Percentiles rank a stretch among this genome's conserved stretches.
Evolutionary conservation across 2,888 invertebrate genomes (phyloP).

Genomic region (Drosophila villosipedis): DNA sequence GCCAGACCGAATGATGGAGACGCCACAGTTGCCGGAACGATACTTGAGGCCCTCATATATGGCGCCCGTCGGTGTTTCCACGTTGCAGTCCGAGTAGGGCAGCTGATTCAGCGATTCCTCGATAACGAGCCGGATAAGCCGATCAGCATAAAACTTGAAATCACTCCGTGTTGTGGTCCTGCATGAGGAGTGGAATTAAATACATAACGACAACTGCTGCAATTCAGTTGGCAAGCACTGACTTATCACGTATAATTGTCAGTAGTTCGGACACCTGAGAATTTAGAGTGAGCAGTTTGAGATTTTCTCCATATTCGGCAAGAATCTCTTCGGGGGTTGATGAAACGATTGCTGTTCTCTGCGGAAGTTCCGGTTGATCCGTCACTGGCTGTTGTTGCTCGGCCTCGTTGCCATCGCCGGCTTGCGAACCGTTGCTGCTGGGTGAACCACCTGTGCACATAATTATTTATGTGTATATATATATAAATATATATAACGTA

Average conservation of each 20-base stretch:
- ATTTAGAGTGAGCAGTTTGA: constrained; percentile 83
- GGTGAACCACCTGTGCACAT: constrained; percentile 74
- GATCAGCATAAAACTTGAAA: constrained; percentile 99
- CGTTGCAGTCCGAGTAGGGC: constrained; percentile 95
- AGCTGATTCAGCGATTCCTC: constrained; percentile 98
- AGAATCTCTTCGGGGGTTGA: constrained; percentile 68
- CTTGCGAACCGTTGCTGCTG: constrained; percentile 65
- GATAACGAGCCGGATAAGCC: constrained; percentile 97
- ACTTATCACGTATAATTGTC: constrained; percentile 95
- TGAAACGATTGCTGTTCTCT: constrained; percentile 51
- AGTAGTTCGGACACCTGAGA: constrained; percentile 88
- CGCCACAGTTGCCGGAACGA: constrained; percentile 99
- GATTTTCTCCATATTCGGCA: constrained; percentile 82
- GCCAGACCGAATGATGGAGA: constrained; percentile 96
- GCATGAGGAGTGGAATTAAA: constrained; percentile 21
- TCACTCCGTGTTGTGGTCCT: constrained; percentile 97
- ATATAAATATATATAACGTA: neutral
- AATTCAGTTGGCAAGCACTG: constrained; percentile 78
- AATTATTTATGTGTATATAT: constrained; percentile 8
- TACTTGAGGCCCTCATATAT: constrained; percentile 96
- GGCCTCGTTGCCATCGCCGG: constrained; percentile 49
- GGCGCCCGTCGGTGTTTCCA: constrained; percentile 95
- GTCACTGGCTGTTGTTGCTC: constrained; percentile 35
- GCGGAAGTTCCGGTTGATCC: constrained; percentile 25
- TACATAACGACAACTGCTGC: neutral